Evolutionary conservation across 2,113 vertebrate species (phyloP).

Genomic region (Gavia stellata): DNA sequence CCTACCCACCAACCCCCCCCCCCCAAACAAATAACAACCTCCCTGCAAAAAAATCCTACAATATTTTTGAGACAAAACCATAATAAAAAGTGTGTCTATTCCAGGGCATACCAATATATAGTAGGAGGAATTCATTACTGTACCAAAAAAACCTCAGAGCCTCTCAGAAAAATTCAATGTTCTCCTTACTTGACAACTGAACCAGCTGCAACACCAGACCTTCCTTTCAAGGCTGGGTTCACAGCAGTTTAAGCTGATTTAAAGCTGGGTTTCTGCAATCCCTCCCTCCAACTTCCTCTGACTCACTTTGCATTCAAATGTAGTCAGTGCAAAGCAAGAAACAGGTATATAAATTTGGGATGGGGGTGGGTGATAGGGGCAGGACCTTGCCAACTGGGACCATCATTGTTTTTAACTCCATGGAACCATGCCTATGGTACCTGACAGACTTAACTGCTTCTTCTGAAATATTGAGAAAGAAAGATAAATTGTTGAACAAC

Average conservation of each 20-base stretch:
- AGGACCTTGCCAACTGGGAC: neutral
- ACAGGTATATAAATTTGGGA: neutral
- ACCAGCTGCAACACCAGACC: neutral
- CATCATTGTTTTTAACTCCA: neutral
- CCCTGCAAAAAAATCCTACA: fast-evolving
- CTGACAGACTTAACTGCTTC: neutral
- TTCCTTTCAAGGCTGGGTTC: neutral
- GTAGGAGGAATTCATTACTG: neutral
- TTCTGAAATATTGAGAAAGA: neutral
- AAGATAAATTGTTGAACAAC: neutral
- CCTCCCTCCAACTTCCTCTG: neutral
- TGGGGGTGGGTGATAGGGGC: fast-evolving
- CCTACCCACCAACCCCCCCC: too few relatives aligned
- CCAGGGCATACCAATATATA: neutral
- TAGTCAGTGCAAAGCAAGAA: neutral
- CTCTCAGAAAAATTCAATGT: neutral
- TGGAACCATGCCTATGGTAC: neutral
- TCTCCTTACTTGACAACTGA: neutral
- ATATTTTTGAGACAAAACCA: neutral
- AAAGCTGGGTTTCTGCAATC: neutral
- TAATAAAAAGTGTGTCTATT: neutral
- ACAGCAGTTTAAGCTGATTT: neutral
- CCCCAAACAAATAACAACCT: neutral
- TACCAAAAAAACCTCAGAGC: neutral
- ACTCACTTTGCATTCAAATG: neutral